These are phyloP conservation scores for Lucifuga dentata DNA, from an alignment of 2,113 vertebrate species.

Conservation along the genomic window DNA sequence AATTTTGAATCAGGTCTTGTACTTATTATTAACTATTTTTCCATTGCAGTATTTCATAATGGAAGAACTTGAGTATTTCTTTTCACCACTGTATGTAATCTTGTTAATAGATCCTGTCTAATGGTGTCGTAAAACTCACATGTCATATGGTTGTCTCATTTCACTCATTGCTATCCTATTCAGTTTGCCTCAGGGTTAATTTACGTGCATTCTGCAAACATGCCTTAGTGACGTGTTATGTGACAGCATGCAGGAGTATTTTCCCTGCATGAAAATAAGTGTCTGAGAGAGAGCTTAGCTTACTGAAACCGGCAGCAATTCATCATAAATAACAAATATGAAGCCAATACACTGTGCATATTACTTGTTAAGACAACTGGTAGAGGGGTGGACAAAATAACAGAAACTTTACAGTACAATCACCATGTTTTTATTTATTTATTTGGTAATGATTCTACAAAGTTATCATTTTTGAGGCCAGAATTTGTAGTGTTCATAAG, in stretches of 20 bases:
- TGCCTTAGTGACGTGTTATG: slow-evolving; percentile 4
- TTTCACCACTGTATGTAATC: too few relatives aligned
- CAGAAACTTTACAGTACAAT: too few relatives aligned
- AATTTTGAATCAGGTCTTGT: too few relatives aligned
- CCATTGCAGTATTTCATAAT: too few relatives aligned
- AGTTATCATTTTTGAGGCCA: too few relatives aligned
- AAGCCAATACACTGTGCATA: not conserved
- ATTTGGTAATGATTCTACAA: too few relatives aligned
- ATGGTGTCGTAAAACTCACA: slow-evolving; percentile 1
- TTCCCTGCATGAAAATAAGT: not conserved
- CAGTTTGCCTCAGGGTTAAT: slow-evolving; percentile 20
- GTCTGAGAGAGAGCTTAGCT: too few relatives aligned
- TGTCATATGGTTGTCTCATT: not conserved
- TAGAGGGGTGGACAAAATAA: not conserved
- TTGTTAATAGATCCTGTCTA: not conserved
- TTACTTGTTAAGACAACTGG: not conserved
- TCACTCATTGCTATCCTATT: slow-evolving; percentile 2
- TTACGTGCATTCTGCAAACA: slow-evolving; percentile 7
- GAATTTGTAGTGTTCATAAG: too few relatives aligned
- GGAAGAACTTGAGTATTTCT: too few relatives aligned
- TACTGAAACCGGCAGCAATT: slow-evolving; percentile 8
- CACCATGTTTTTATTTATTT: too few relatives aligned
- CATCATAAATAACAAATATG: not conserved
- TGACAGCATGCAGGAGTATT: not conserved
- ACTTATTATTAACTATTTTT: too few relatives aligned